These are phyloP conservation scores for Eulemur mongoz DNA, from an alignment of 2,797 vertebrate species.

Conservation along the genomic window DNA sequence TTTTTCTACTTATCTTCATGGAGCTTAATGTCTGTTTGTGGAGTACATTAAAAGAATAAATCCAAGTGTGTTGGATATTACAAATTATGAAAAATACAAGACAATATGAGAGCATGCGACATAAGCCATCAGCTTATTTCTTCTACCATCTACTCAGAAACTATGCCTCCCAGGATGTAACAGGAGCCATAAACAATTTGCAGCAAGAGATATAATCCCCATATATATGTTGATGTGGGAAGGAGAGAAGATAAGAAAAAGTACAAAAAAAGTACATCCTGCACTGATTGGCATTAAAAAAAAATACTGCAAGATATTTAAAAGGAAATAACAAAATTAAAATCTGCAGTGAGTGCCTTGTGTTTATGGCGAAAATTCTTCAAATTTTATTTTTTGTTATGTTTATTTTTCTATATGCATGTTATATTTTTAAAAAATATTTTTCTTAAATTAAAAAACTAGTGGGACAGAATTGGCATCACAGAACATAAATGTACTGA, in stretches of 20 bases:
- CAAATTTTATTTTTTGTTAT: background rate
- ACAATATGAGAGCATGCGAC: background rate
- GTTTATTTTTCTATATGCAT: background rate
- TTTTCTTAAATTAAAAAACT: background rate
- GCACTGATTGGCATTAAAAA: background rate
- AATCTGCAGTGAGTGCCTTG: background rate
- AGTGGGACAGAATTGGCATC: background rate
- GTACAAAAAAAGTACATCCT: background rate
- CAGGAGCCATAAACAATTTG: background rate
- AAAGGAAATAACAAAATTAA: background rate
- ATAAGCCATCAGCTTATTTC: background rate
- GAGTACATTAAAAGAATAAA: background rate
- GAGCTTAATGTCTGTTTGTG: background rate
- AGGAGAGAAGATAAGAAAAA: background rate
- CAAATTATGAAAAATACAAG: background rate
- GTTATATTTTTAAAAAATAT: background rate
- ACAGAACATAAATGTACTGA: background rate
- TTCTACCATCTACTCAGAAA: background rate
- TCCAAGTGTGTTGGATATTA: background rate
- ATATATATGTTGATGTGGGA: background rate
- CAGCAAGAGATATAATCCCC: background rate
- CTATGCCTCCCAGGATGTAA: background rate
- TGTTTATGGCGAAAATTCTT: background rate
- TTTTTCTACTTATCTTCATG: background rate
- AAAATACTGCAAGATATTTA: background rate